Evolutionary conservation across 2,888 invertebrate species (phyloP).

Genomic region (Sinhomidia bicolor): DNA sequence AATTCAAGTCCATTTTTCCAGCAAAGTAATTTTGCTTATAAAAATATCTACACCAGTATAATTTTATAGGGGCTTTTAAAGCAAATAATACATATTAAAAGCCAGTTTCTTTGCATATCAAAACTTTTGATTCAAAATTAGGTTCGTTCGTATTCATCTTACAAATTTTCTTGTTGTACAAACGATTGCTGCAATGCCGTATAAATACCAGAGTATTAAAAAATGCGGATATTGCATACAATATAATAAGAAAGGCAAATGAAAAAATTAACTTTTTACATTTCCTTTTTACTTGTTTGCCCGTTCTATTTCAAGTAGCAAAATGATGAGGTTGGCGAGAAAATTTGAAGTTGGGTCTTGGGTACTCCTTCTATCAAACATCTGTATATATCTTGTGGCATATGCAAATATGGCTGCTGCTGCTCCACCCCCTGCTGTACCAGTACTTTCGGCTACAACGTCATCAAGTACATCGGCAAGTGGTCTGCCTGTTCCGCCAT

Average conservation of each 20-base stretch:
- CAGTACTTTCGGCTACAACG: conserved; percentile 25
- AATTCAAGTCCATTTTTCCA: too few relatives aligned
- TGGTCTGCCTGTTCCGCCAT: conserved; percentile 55
- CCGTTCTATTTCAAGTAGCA: background rate
- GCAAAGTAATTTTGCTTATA: too few relatives aligned
- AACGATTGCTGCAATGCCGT: background rate
- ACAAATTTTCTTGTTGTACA: background rate
- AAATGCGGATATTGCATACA: background rate
- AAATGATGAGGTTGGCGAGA: conserved; percentile 7
- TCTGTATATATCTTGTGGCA: conserved; percentile 8
- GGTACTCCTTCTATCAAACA: conserved; percentile 19
- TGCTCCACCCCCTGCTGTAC: conserved; percentile 24
- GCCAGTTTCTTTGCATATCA: too few relatives aligned
- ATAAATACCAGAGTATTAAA: background rate
- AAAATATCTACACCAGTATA: too few relatives aligned
- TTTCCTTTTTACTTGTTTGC: background rate
- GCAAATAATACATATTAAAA: too few relatives aligned
- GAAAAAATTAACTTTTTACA: conserved; percentile 10
- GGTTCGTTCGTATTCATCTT: too few relatives aligned
- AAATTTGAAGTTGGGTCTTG: conserved; percentile 31
- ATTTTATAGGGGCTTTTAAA: too few relatives aligned
- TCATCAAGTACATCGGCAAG: conserved; percentile 50
- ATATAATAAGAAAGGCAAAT: background rate
- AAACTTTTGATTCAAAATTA: too few relatives aligned
- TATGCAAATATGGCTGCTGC: conserved; percentile 9